Evolutionary conservation across 2,113 vertebrate genomes (phyloP).

Genomic region (Ochotona princeps): DNA sequence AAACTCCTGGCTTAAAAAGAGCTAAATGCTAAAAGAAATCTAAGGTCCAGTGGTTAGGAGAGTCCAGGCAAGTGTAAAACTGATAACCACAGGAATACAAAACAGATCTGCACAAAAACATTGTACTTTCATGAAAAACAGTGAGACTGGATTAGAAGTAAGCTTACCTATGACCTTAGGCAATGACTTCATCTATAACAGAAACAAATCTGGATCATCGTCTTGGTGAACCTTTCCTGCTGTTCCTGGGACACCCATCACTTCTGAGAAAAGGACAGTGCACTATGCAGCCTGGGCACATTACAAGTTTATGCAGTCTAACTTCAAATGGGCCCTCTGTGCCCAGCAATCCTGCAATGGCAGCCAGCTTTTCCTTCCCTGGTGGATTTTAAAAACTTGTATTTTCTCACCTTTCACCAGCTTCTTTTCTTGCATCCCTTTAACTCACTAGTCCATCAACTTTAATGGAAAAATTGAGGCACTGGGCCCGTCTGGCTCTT

Average conservation of each 20-base stretch:
- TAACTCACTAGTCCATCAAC: background rate
- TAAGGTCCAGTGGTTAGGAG: background rate
- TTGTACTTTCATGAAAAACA: background rate
- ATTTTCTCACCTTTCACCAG: background rate
- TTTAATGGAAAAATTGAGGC: background rate
- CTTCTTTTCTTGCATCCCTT: background rate
- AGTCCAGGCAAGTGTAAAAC: background rate
- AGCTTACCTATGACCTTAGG: background rate
- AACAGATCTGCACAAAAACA: background rate
- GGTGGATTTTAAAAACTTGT: background rate
- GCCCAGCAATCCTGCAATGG: background rate
- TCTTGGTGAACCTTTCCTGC: background rate
- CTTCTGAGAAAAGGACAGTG: background rate
- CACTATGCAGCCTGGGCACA: background rate
- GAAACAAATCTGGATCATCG: conserved; percentile 8
- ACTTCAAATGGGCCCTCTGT: background rate
- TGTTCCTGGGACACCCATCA: background rate
- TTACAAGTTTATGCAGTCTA: background rate
- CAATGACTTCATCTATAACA: conserved; percentile 47
- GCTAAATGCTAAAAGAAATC: background rate
- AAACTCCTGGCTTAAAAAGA: background rate
- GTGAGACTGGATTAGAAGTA: background rate
- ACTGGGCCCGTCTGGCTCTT: background rate
- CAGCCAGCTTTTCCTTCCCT: background rate
- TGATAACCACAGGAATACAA: conserved; percentile 12